A percentile compares a stretch with the other conserved stretches of the same genome.
Conservation (phyloP, 2,797 vertebrate species). For the Hydrophis major region DNA sequence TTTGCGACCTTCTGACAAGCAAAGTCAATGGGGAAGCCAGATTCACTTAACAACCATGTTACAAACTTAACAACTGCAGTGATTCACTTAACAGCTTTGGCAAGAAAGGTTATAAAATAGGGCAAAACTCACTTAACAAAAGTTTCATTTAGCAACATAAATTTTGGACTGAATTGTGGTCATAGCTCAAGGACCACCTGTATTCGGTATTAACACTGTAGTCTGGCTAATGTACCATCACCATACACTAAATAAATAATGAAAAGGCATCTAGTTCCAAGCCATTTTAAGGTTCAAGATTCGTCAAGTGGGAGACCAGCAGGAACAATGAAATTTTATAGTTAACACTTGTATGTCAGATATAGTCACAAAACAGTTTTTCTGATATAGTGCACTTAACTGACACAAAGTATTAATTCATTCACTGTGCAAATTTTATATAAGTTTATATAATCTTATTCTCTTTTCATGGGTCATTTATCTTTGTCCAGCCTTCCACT, state of each 20-base stretch:
- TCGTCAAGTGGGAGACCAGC: not conserved
- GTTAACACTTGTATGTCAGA: not conserved
- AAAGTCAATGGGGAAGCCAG: too few relatives aligned
- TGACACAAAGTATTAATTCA: not conserved
- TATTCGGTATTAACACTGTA: not conserved
- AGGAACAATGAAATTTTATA: not conserved
- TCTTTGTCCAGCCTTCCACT: not conserved
- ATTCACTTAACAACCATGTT: too few relatives aligned
- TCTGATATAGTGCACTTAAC: not conserved
- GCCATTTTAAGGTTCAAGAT: not conserved
- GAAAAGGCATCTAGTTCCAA: not conserved
- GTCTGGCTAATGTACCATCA: not conserved
- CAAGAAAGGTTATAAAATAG: too few relatives aligned
- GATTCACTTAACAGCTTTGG: too few relatives aligned
- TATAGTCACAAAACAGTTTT: not conserved
- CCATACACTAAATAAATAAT: not conserved
- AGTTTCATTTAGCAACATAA: too few relatives aligned
- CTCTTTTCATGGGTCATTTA: not conserved
- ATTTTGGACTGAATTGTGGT: too few relatives aligned
- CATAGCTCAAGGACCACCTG: too few relatives aligned
- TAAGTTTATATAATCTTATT: not conserved
- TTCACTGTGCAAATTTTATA: not conserved
- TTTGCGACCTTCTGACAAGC: too few relatives aligned
- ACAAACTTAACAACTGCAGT: too few relatives aligned
- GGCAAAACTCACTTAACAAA: too few relatives aligned